These are phyloP conservation scores for Campoletis raptor DNA, from an alignment of 2,888 invertebrate genomes.

Conservation along the genomic window DNA sequence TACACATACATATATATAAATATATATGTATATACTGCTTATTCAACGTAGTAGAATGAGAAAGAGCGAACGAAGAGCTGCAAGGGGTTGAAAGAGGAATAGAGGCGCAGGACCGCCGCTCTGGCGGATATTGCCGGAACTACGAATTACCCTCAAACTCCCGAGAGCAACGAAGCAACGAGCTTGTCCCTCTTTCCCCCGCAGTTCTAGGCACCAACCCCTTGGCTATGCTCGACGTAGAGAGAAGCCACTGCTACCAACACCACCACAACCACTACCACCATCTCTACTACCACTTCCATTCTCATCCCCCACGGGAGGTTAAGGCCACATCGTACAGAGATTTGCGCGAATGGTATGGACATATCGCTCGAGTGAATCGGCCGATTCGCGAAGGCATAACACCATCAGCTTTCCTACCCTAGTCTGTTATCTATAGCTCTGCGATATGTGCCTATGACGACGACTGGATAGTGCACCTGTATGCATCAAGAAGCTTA, in stretches of 20 bases:
- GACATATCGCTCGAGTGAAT: conserved; percentile 69
- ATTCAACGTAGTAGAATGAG: not conserved
- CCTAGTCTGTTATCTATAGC: conserved; percentile 7
- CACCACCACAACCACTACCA: too few relatives aligned
- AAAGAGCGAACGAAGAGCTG: conserved; percentile 39
- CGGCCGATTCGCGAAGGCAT: conserved; percentile 67
- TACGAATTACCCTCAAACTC: conserved; percentile 75
- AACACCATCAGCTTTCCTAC: conserved; percentile 62
- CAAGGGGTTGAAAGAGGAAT: conserved; percentile 53
- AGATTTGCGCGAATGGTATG: conserved; percentile 68
- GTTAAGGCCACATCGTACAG: conserved; percentile 70
- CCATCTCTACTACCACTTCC: conserved; percentile 7
- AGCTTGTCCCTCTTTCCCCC: conserved; percentile 53
- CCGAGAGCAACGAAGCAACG: conserved; percentile 72
- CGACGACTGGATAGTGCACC: not conserved
- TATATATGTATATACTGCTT: conserved; percentile 25
- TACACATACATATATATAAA: conserved; percentile 27
- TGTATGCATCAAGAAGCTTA: not conserved
- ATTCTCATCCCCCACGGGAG: conserved; percentile 58
- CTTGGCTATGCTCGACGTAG: not conserved
- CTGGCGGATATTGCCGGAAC: conserved; percentile 80
- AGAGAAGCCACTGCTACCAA: not conserved
- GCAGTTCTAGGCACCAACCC: conserved; percentile 5
- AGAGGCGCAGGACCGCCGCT: conserved; percentile 76
- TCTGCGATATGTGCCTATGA: conserved; percentile 48